These are phyloP conservation scores for Procambarus clarkii DNA, from an alignment of 1,140 invertebrate species.

Conservation along the genomic window DNA sequence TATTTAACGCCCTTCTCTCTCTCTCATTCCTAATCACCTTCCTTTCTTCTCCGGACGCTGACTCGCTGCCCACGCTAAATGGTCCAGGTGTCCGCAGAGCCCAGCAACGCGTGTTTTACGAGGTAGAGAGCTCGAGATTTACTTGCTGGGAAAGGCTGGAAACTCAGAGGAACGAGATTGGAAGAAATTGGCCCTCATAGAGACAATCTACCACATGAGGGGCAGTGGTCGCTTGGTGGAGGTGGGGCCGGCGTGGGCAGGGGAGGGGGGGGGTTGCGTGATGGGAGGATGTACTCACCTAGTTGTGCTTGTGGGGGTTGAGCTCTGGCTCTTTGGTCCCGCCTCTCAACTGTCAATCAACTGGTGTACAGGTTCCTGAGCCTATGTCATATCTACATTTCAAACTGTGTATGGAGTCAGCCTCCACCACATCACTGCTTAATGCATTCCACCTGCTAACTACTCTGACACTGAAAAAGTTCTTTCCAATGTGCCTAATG, in stretches of 20 bases:
- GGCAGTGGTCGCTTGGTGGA: not conserved
- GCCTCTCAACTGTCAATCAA: too few species aligned
- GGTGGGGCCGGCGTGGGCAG: not conserved
- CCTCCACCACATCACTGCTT: too few species aligned
- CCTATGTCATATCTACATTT: too few species aligned
- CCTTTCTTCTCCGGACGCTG: not conserved
- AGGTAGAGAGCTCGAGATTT: not conserved
- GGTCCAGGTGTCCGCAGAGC: not conserved
- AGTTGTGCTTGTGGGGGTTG: too few species aligned
- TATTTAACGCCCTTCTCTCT: too few species aligned
- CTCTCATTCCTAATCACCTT: not conserved
- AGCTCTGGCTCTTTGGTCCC: too few species aligned
- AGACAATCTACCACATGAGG: conserved; percentile 23
- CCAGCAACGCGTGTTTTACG: not conserved
- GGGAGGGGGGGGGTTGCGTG: not conserved
- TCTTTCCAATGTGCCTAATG: too few species aligned
- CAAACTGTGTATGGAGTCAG: too few species aligned
- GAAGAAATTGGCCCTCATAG: conserved; percentile 29
- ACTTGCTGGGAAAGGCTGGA: conserved; percentile 13
- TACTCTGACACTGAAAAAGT: too few species aligned
- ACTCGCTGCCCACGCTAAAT: not conserved
- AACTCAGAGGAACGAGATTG: not conserved
- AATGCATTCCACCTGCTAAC: too few species aligned
- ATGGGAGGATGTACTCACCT: too few species aligned
- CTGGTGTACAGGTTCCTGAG: too few species aligned